phyloP scores from a whole-genome alignment of 2,113 vertebrate species.

The Gallinago media region DNA sequence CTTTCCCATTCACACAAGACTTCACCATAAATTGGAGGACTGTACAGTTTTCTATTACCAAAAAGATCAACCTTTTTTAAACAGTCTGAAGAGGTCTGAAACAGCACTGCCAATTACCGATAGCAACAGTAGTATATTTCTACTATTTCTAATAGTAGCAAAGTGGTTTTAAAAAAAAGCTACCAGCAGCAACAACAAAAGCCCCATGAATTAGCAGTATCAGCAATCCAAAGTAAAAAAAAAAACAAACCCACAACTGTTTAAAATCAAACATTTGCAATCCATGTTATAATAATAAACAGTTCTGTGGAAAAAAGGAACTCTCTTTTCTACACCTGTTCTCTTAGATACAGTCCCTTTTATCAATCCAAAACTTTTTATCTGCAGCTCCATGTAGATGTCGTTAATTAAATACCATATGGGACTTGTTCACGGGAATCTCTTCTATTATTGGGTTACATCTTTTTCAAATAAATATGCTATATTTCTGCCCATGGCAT shows the following conservation, averaged over 20 bases:
- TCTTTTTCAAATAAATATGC: not conserved
- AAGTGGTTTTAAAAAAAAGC: not conserved
- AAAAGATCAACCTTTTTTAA: not conserved
- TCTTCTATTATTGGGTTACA: not conserved
- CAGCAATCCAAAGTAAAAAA: not conserved
- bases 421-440: not conserved
- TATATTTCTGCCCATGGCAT: not conserved
- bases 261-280: not conserved
- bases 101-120: not conserved
- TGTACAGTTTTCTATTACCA: not conserved
- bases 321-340: not conserved
- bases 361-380: not conserved
- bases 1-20: not conserved
- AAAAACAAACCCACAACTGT: not conserved
- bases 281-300: not conserved
- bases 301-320: not conserved
- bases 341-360: not conserved
- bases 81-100: not conserved
- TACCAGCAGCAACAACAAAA: not conserved
- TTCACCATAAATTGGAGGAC: not conserved
- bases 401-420: not conserved
- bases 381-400: not conserved
- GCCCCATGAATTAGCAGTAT: not conserved
- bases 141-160: not conserved
- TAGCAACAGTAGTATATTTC: not conserved